Base-by-base conservation (phyloP, 2,888 invertebrate species). In the Epinotia brunnichana region DNA sequence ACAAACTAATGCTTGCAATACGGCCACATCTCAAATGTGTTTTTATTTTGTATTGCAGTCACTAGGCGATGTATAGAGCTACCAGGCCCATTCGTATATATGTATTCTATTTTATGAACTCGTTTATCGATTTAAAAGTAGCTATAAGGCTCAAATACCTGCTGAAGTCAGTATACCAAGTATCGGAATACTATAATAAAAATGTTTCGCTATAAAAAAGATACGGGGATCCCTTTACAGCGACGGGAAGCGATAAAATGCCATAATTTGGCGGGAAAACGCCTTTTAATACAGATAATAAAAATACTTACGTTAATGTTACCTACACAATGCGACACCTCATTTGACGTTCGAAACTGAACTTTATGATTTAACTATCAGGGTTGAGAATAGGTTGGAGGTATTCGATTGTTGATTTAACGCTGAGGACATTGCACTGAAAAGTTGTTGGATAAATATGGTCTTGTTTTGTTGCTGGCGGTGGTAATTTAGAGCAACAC, bases 261-360 rank as follows among this genome's bases (percentile, higher is more conserved):
- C 67, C 56, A 62, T 67, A 56, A 72, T 72, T 72, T 68, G 48
- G 54, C 67, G 72, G 67, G 39, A 68, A 68, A 68, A 72, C 61
- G 61, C 61, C 56, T 67, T 66, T 68, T 67, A 62, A 72, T 72
- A 72, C 67, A 62, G 48, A 62, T 68, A 72, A 72, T 72, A 72
- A 72, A 72, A 72, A 68, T 62, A 68, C 61, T 56, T 39, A 62
- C 39, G 72, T 21, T 67, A 72, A 72, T 72, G 61, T 21, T 35
- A 35, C 35, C 35, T 9, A 44, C 39, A 41, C 44, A 71, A 68
- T 62, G 61, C 39, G 67, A 68, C 54, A 68, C 48, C n/a, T 35
- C 1, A 13, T 24, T 19, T 1, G 10, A 21, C 19, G 9, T 21
- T 3, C 24, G 3, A 29, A 48, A n/a, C 39, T 17, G 15, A 56